Evolutionary conservation across 2,797 vertebrate genomes (phyloP).

Genomic region (Myotis findleyi): DNA sequence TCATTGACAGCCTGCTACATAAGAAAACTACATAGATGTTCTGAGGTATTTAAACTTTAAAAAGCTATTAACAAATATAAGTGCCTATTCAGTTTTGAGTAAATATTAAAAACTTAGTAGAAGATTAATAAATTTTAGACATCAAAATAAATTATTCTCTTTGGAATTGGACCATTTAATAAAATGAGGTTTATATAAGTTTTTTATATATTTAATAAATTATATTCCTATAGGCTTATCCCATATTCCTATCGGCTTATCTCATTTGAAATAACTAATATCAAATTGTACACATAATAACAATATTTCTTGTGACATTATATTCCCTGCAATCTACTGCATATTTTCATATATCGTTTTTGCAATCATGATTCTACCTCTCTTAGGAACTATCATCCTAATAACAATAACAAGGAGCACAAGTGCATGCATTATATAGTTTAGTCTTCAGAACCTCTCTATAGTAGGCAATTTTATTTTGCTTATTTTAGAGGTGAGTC

Average conservation of each 20-base stretch:
- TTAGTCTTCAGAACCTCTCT: neutral
- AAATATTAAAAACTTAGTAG: neutral
- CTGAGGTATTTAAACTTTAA: constrained; percentile 48
- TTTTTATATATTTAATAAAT: constrained; percentile 7
- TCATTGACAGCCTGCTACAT: neutral
- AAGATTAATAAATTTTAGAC: constrained; percentile 31
- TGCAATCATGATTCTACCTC: neutral
- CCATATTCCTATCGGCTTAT: neutral
- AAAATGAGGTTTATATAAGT: neutral
- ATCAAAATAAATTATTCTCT: constrained; percentile 46
- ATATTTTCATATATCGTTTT: neutral
- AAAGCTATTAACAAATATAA: constrained; percentile 55
- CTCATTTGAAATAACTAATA: neutral
- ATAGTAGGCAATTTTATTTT: neutral
- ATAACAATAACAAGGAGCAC: neutral
- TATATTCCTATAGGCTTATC: neutral
- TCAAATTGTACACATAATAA: neutral
- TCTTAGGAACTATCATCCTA: neutral
- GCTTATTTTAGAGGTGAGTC: neutral
- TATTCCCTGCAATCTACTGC: neutral
- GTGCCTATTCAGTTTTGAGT: constrained; percentile 41
- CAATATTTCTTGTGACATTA: neutral
- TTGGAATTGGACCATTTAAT: constrained; percentile 48
- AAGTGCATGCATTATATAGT: neutral
- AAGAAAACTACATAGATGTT: constrained; percentile 16